phyloP scores from a whole-genome alignment of 2,888 invertebrate genomes.

The Girardia tigrina region DNA sequence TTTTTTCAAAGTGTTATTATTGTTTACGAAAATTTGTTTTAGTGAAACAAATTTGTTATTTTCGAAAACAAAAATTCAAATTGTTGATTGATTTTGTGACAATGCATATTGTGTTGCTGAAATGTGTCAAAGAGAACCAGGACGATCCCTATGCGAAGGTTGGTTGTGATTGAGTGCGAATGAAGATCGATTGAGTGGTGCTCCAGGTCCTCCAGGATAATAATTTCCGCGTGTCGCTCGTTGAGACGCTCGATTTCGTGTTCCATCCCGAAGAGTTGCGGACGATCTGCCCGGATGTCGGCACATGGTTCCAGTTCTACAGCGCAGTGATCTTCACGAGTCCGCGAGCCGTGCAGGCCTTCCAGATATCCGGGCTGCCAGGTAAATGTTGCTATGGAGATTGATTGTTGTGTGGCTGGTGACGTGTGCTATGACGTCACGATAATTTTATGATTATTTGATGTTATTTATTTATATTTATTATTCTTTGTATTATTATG shows the following conservation, averaged over 20 bases:
- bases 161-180: background rate
- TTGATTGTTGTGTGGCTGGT: too few species aligned
- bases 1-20: too few species aligned
- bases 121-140: background rate
- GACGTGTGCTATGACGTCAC: too few species aligned
- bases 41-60: background rate
- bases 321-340: conserved; percentile 28
- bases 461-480: too few species aligned
- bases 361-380: background rate
- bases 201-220: conserved; percentile 21
- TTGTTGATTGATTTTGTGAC: background rate
- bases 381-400: too few species aligned
- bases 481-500: too few species aligned
- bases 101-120: conserved; percentile 3
- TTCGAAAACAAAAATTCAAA: too few species aligned
- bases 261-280: conserved; percentile 26
- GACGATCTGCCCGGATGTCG: background rate
- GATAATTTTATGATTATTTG: too few species aligned
- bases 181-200: background rate
- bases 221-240: conserved; percentile 24
- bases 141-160: background rate
- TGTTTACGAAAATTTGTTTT: conserved; percentile 3
- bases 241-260: conserved; percentile 33
- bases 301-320: conserved; percentile 10
- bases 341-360: conserved; percentile 28